These are phyloP conservation scores for Adela reaumurella DNA, from an alignment of 2,888 invertebrate species.

Conservation along the genomic window DNA sequence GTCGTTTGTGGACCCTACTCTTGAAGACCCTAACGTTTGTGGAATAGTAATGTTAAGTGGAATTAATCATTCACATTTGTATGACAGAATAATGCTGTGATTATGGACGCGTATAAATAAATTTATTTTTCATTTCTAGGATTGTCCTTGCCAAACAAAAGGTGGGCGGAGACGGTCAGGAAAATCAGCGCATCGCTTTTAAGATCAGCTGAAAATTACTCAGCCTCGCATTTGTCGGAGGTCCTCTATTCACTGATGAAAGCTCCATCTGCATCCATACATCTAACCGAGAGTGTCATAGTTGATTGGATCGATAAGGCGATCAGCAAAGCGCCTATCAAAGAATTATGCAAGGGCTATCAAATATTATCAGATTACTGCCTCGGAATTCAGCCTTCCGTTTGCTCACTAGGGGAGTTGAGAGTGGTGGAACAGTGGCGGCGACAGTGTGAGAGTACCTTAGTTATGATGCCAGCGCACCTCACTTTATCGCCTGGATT, in stretches of 20 bases:
- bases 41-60: background rate
- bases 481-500: slow-evolving; percentile 31
- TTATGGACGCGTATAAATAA: background rate
- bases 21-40: too few species aligned
- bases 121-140: slow-evolving; percentile 16
- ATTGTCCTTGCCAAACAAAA: slow-evolving; percentile 70
- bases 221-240: slow-evolving; percentile 73
- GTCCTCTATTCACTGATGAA: slow-evolving; percentile 66
- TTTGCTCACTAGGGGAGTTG: slow-evolving; percentile 23
- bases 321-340: slow-evolving; percentile 74
- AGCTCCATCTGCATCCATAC: slow-evolving; percentile 18
- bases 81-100: background rate
- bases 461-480: slow-evolving; percentile 30
- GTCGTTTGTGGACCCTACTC: too few species aligned
- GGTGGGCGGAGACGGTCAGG: slow-evolving; percentile 81
- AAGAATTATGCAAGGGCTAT: slow-evolving; percentile 80
- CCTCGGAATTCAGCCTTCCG: slow-evolving; percentile 19
- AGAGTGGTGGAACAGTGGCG: slow-evolving; percentile 25
- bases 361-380: slow-evolving; percentile 33
- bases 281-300: slow-evolving; percentile 36
- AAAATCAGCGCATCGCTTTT: slow-evolving; percentile 75
- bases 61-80: background rate
- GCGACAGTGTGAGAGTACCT: slow-evolving; percentile 28
- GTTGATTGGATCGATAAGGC: slow-evolving; percentile 78
- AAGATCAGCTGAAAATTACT: slow-evolving; percentile 75